Base-by-base conservation (phyloP, 2,888 invertebrate genomes). In the Philaethria dido region DNA sequence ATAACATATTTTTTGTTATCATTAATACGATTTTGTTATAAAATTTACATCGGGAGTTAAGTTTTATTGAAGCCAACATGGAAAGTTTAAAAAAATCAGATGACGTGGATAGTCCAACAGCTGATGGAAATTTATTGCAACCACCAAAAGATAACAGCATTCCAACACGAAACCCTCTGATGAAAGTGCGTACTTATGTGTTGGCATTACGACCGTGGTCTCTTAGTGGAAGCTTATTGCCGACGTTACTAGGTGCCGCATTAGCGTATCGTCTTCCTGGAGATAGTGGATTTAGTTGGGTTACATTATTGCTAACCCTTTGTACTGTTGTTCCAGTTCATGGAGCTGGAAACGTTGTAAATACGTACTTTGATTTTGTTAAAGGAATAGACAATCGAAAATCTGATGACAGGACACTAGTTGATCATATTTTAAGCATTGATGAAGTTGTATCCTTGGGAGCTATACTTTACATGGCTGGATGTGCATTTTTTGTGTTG, bases 281-380 rank as follows among this genome's bases (percentile, higher is more conserved):
- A 74, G 93, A 95, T 29, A 92, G 94, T 39, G 95, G 95, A 71
- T 98, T 98, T 86, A 97, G 96, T 82, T 95, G 96, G 92, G 88
- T 96, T 69, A 95, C 96, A 0, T 94, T 98, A 73, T 79, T 98
- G 52, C 93, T 98, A 14, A 98, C 98, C 2, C 93, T 97, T 60
- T 95, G 97, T 76, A 98, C 98, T 3, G 96, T 98, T 22, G 94
- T 98, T 69, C 97, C 97, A 0, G 99, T 99, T 3, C 99, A 99
- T 83, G 98, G 98, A 69, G 99, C 99, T 69, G 99, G 98, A 62
- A 99, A 99, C 88, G 96, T 99, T 47, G 98, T 99, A 25, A 99
- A 99, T 86, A 99, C 99, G 0, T 99, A 98, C 85, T 99, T 96
- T 84, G 99, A 99, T 87, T 99, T 97, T 83, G 95, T 97, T 39